Base-by-base conservation (phyloP, 1,140 invertebrate species). In the Drosophila serrata region DNA sequence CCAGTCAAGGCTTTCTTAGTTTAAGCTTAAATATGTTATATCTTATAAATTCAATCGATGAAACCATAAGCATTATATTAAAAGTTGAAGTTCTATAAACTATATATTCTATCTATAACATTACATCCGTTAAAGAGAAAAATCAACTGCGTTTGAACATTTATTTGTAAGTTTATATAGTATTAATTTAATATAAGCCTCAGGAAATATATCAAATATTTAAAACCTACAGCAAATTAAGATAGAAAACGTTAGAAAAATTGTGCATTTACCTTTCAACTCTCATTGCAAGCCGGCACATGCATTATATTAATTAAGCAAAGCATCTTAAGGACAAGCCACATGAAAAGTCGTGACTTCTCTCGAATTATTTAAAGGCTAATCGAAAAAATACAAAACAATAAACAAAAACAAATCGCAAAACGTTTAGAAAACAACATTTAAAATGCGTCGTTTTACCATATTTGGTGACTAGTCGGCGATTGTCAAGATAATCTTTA, bases 401-500 rank as follows among this genome's bases (percentile, higher is more conserved):
- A n/a, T 27, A 6, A 17, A n/a, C n/a, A n/a, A 27, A 17, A 45
- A 56, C 35, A 60, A 63, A 55, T 22, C 17, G 31, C 45, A 39
- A 80, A 80, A 19, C 70, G 73, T 73, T 65, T 51, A 62, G 57
- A 81, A 81, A 45, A 39, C 53, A 12, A 49, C 48, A 70, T 63
- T 68, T 79, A 61, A 19, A 77, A 82, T 74, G 76, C 77, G 61
- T 72, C 39, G 77, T 59, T 60, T 77, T 53, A 43, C 81, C 77
- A 45, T 79, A 68, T 88, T 81, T 75, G 85, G 73, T 51, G 51
- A 76, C 53, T 73, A 29, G 56, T 31, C 49, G 59, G 27, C 43
- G 59, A 63, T 86, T 74, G 74, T 67, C 51, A 67, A 81, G 78
- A 84, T 85, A 85, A 69, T 75, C 53, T 69, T 75, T 68, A 79